Conservation (phyloP, 2,888 invertebrate species). For the Matsumyia berberina region DNA sequence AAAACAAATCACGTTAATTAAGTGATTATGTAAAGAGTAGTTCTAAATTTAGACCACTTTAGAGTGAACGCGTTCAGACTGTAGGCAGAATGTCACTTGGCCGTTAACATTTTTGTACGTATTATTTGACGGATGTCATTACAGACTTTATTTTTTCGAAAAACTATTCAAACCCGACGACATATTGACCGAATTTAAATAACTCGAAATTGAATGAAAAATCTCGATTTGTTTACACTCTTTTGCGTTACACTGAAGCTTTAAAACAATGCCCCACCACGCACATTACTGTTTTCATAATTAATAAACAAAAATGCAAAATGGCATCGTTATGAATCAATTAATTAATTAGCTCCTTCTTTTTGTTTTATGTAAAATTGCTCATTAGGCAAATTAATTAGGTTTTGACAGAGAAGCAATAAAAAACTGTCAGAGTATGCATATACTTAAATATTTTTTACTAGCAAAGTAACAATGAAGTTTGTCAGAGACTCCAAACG, state of each 20-base stretch:
- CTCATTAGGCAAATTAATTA: constrained; percentile 24
- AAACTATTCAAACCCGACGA: too few species aligned
- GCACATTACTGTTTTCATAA: too few species aligned
- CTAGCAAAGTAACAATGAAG: constrained; percentile 24
- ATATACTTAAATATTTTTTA: constrained; percentile 41
- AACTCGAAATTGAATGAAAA: background rate
- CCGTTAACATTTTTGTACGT: too few species aligned
- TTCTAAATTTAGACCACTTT: too few species aligned
- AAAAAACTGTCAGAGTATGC: background rate
- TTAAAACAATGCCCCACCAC: too few species aligned
- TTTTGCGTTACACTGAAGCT: constrained; percentile 23
- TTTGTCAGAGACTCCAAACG: constrained; percentile 9
- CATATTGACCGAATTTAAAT: background rate
- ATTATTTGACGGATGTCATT: too few species aligned
- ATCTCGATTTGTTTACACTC: constrained; percentile 1
- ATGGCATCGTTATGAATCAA: constrained; percentile 8
- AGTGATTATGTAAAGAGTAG: too few species aligned
- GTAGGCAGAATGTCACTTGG: too few species aligned
- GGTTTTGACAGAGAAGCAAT: constrained; percentile 18
- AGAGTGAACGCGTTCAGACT: too few species aligned
- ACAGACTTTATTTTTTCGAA: too few species aligned
- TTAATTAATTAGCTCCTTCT: background rate
- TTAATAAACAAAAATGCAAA: too few species aligned
- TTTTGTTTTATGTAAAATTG: background rate
- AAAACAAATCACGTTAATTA: too few species aligned